These are phyloP conservation scores for Coptodon bakossiorum DNA, from an alignment of 2,113 vertebrate genomes.

Conservation along the genomic window DNA sequence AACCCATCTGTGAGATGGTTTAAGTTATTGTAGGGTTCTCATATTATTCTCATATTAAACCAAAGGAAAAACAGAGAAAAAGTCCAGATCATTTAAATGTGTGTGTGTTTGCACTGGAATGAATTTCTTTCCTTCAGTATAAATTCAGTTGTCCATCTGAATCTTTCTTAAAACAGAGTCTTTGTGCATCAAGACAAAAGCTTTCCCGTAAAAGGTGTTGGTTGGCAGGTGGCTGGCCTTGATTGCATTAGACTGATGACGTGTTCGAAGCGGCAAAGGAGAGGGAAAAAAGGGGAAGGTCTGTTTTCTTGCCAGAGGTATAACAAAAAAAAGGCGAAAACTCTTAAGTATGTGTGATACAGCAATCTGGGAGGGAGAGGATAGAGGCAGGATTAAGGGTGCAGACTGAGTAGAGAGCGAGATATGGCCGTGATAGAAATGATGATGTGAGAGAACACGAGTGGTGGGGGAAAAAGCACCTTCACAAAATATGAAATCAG, in stretches of 20 bases:
- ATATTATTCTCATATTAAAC: neutral
- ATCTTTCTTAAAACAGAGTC: slow-evolving; percentile 5
- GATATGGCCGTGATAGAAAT: neutral
- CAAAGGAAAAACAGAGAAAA: neutral
- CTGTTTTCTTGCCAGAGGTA: neutral
- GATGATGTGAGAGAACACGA: neutral
- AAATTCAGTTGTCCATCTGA: neutral
- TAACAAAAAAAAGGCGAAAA: neutral
- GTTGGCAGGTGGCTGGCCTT: slow-evolving; percentile 24
- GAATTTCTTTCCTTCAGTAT: neutral
- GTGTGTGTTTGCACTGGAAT: neutral
- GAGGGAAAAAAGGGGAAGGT: neutral
- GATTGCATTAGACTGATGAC: slow-evolving; percentile 45
- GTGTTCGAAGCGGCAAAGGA: neutral
- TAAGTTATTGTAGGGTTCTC: neutral
- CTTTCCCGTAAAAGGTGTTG: slow-evolving; percentile 15
- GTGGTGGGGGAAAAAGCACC: neutral
- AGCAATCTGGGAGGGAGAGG: neutral
- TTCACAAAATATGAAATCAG: neutral
- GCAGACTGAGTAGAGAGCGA: neutral
- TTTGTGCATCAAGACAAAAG: slow-evolving; percentile 32
- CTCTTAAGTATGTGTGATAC: neutral
- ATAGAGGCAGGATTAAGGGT: neutral
- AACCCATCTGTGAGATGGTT: neutral
- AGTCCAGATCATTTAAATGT: neutral